Base-by-base conservation (phyloP, 2,888 invertebrate species). In the Boloria euphrosyne region DNA sequence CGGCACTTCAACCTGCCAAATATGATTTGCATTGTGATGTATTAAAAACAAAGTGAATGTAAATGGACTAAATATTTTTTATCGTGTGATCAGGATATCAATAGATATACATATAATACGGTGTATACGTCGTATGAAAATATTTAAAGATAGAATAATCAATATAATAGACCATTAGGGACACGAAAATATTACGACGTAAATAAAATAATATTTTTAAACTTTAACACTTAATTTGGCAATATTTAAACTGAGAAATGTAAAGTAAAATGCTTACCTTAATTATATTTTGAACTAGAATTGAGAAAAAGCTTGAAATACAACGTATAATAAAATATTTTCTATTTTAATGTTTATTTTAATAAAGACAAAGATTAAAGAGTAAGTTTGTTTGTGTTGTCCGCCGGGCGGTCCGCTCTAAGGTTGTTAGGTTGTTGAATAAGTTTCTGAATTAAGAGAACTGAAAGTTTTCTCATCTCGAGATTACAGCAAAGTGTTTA, bases 361-460 rank as follows among this genome's bases (percentile, higher is more conserved):
- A 76, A 76, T 76, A 77, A 85, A 86, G 79, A 80, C 83, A 80
- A 81, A 87, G 85, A 88, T 87, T 86, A 88, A 89, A 86, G 84
- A 84, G 82, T 84, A 85, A 86, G 87, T 89, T 92, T 92, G 90
- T 91, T 90, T 89, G 90, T 85, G 80, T 86, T 85, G 88, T 89
- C 90, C 73, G 78, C 71, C 76, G 78, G 75, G 77, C 88, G 89
- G 90, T 85, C 88, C 89, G 82, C 87, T 88, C 85, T 92, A 91
- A 92, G 92, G 90, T 91, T 90, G 92, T 92, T 91, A 91, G 90
- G 90, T 88, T 91, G 89, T 91, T 92, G 91, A 91, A 92, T 92
- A 92, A 93, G 91, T 92, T 93, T 93, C 90, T 92, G 92, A 92
- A 93, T 93, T 93, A 93, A 93, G 92, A 92, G 91, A 90, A 92